Evolutionary conservation across 2,888 invertebrate genomes (phyloP).

Genomic region (Glaucopsyche alexis): DNA sequence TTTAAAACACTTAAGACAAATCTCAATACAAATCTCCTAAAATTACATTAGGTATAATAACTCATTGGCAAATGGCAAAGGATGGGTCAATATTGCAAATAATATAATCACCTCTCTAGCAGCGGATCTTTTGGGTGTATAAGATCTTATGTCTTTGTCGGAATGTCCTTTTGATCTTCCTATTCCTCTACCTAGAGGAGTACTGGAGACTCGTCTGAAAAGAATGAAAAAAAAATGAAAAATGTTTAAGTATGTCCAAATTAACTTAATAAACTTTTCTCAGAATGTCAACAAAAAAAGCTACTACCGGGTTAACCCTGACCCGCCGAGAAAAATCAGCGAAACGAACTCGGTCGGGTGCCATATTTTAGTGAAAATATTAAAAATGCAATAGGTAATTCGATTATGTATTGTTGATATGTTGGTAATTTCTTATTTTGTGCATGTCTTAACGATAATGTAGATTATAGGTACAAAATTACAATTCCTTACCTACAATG

Average conservation of each 20-base stretch:
- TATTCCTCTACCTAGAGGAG: conserved; percentile 66
- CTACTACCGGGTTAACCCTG: too few relatives aligned
- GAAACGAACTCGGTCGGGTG: too few relatives aligned
- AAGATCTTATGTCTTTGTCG: conserved; percentile 76
- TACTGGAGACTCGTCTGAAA: conserved; percentile 59
- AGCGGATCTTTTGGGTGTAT: conserved; percentile 62
- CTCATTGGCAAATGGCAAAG: too few relatives aligned
- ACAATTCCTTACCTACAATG: conserved; percentile 56
- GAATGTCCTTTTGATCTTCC: conserved; percentile 79
- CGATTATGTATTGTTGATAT: too few relatives aligned
- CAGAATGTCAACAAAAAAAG: too few relatives aligned
- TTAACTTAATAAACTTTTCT: too few relatives aligned
- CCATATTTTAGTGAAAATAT: too few relatives aligned
- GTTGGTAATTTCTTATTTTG: too few relatives aligned
- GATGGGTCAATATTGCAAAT: neutral
- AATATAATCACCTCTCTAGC: conserved; percentile 65
- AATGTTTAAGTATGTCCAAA: too few relatives aligned
- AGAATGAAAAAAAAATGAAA: neutral
- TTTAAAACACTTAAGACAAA: neutral
- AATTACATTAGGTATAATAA: neutral
- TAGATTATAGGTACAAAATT: neutral
- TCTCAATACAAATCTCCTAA: neutral
- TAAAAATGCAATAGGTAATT: too few relatives aligned
- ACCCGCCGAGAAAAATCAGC: too few relatives aligned
- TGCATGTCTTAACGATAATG: neutral